Evolutionary conservation across 2,888 invertebrate species (phyloP).

Genomic region (Azorinus chamasolen): DNA sequence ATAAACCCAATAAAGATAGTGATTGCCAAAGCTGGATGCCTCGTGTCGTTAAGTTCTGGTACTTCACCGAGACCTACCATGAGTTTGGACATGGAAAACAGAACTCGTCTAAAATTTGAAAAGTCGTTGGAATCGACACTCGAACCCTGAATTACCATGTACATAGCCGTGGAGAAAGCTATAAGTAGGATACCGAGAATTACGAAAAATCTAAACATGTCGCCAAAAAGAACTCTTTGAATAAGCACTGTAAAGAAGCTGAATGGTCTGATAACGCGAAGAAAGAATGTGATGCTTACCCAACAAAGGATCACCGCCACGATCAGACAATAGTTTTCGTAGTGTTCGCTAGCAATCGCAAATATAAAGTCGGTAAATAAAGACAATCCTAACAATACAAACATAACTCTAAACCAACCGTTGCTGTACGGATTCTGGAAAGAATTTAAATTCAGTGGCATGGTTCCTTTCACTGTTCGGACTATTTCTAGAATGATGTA

Average conservation of each 20-base stretch:
- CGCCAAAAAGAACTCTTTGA: conserved; percentile 70
- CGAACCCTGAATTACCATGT: conserved; percentile 68
- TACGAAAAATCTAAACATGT: conserved; percentile 68
- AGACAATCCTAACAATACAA: conserved; percentile 62
- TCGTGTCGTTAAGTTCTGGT: conserved; percentile 49
- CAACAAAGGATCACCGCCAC: conserved; percentile 72
- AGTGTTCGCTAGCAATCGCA: conserved; percentile 24
- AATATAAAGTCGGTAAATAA: conserved; percentile 64
- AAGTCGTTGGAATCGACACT: conserved; percentile 38
- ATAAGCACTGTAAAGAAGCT: conserved; percentile 78
- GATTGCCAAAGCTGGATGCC: conserved; percentile 65
- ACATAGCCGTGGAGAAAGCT: conserved; percentile 74
- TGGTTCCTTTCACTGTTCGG: conserved; percentile 25
- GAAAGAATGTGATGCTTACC: conserved; percentile 73
- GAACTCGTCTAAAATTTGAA: conserved; percentile 41
- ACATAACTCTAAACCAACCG: conserved; percentile 64
- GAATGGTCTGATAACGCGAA: conserved; percentile 70
- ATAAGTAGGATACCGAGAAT: conserved; percentile 69
- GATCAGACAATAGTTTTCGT: conserved; percentile 63
- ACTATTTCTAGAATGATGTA: conserved; percentile 47
- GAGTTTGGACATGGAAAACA: conserved; percentile 72
- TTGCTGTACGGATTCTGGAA: conserved; percentile 64
- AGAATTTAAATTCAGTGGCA: conserved; percentile 38
- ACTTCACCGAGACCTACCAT: conserved; percentile 74
- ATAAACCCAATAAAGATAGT: conserved; percentile 66